Evolutionary conservation across 2,888 invertebrate species (phyloP), one percentile per base, ranked within the genome.

Genomic region (Selenia dentaria): DNA sequence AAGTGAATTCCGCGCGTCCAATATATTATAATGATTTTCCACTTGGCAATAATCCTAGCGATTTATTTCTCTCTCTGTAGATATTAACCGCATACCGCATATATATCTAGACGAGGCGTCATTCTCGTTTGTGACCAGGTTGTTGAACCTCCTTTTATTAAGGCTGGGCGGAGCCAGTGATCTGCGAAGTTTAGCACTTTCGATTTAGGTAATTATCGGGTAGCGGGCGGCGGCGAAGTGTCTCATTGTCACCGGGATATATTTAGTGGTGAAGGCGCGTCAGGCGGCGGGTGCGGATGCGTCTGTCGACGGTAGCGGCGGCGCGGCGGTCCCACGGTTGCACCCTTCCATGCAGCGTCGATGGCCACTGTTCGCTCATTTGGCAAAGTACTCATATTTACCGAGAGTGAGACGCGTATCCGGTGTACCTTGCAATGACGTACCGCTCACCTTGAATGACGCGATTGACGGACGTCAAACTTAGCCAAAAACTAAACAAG

Each of bases 31-130:
- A 83, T 83, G 83, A 83, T 87, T 86, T 81, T 87, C 77, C 71
- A 83, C 82, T 89, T 90, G 90, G 90, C 90, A 89, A 87, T 88
- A 89, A 87, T 87, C 86, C 87, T 88, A 85, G 82, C 81, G 76
- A 89, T 88, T 90, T 90, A 90, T 90, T 89, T 89, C 74, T 81
- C 89, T 88, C 85, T 73, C 74, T 53, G 76, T 73, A 78, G 84
- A 88, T 89, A 88, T 88, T 83, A 87, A 84, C 79, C 78, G 74
- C 86, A 83, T 85, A 80, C 82, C 85, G 77, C 82, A 69, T 86
- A 78, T 80, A 16, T 16, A 88, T 88, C 82, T 88, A 82, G 82
- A 74, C 74, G 75, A 71, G 62, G 79, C 77, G 79, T 83, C 82
- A 76, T 74, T 68, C 70, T 73, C 64, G 71, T 68, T 75, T 64